Evolutionary conservation across 2,113 vertebrate species (phyloP).

Genomic region (Macaca fascicularis): T2T-MFA8v1.1 NC_088384.1:2813501-2814000

Average conservation of each 20-base stretch:
- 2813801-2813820: background rate
- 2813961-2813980: background rate
- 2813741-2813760: background rate
- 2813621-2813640: background rate
- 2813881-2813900: background rate
- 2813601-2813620: background rate
- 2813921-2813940: background rate
- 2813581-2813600: rapidly evolving
- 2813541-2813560: background rate
- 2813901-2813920: background rate
- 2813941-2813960: background rate
- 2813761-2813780: background rate
- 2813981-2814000: background rate
- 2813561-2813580: background rate
- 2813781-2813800: background rate
- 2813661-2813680: background rate
- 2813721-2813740: background rate
- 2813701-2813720: background rate
- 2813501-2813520: background rate
- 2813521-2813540: background rate
- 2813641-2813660: background rate
- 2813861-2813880: background rate
- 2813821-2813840: background rate
- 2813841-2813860: background rate
- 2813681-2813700: background rate